Conservation (phyloP, 2,797 vertebrate genomes). For the Urosaurus nigricauda region DNA sequence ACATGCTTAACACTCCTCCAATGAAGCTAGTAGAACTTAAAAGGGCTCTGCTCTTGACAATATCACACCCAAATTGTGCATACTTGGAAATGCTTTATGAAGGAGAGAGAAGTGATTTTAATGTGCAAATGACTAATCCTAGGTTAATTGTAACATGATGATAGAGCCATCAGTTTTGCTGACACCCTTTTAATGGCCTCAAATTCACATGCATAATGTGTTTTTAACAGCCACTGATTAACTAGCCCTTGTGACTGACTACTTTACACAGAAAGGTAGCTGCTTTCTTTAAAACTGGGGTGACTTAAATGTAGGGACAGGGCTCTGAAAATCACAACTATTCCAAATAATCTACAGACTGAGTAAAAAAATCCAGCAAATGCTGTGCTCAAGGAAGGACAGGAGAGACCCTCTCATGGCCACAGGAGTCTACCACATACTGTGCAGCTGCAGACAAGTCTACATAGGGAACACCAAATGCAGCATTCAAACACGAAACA, state of each 20-base stretch:
- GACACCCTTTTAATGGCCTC: constrained; percentile 14
- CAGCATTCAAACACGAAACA: no score
- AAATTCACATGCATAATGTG: not conserved
- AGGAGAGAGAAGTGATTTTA: not conserved
- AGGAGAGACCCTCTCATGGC: no score
- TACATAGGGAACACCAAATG: no score
- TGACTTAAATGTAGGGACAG: not conserved
- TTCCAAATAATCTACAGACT: not conserved
- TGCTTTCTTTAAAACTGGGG: not conserved
- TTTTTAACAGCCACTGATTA: not conserved
- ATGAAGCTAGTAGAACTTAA: not conserved
- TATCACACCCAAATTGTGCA: not conserved
- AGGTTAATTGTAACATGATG: constrained; percentile 30
- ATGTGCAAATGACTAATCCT: constrained; percentile 14
- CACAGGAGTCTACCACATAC: no score
- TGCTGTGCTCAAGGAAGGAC: no score
- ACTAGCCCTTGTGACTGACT: not conserved
- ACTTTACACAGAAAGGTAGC: not conserved
- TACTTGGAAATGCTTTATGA: constrained; percentile 17
- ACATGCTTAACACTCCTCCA: not conserved
- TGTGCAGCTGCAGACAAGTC: no score
- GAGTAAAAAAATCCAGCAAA: no score
- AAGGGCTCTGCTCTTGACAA: not conserved
- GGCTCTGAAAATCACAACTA: not conserved
- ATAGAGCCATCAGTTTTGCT: constrained; percentile 2